A percentile compares a stretch with the other conserved stretches of the same genome.
Evolutionary conservation across 2,888 invertebrate genomes (phyloP).

Genomic region (Drosophila pullipes): DNA sequence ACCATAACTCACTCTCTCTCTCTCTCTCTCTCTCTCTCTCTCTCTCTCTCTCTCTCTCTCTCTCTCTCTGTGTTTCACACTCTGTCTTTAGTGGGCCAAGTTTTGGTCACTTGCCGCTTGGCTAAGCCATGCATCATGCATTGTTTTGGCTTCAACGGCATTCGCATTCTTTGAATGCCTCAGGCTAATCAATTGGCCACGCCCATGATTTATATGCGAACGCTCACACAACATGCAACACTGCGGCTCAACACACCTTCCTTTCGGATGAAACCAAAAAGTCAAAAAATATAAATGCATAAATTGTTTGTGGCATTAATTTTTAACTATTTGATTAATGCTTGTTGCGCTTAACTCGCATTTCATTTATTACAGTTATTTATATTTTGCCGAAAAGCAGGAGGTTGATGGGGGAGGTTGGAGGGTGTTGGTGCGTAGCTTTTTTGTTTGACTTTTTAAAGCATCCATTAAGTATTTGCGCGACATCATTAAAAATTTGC

Average conservation of each 20-base stretch:
- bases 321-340: conserved; percentile 47
- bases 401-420: too few relatives aligned
- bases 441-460: conserved; percentile 43
- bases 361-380: conserved; percentile 38
- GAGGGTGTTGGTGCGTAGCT: conserved; percentile 1
- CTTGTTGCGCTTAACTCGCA: conserved; percentile 19
- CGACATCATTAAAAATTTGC: conserved; percentile 59
- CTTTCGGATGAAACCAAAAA: background rate
- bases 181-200: conserved; percentile 21
- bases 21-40: background rate
- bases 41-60: background rate
- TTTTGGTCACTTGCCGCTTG: conserved; percentile 56
- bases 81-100: conserved; percentile 48
- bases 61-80: background rate
- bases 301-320: conserved; percentile 25
- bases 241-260: background rate
- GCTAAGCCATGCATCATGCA: conserved; percentile 38
- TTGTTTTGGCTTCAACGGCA: conserved; percentile 56
- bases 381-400: background rate
- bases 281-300: background rate
- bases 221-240: background rate
- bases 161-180: conserved; percentile 34
- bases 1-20: background rate
- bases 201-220: conserved; percentile 16
- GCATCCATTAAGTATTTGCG: conserved; percentile 44